Evolutionary conservation across 2,888 invertebrate species (phyloP).

Genomic region (Crematogaster levior): DNA sequence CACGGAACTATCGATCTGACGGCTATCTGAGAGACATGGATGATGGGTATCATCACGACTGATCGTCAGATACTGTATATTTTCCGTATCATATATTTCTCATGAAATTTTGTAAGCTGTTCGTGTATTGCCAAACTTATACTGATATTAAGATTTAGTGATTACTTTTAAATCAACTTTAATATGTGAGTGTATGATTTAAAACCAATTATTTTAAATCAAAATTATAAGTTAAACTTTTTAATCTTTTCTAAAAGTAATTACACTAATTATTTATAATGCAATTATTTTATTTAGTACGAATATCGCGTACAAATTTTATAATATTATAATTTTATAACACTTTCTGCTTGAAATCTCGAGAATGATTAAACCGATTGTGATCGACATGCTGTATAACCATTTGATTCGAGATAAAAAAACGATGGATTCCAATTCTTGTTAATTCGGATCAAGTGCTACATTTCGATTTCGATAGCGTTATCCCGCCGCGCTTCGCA

Average conservation of each 20-base stretch:
- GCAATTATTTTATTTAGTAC: background rate
- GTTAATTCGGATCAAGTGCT: slow-evolving; percentile 32
- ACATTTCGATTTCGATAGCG: slow-evolving; percentile 20
- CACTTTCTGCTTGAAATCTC: background rate
- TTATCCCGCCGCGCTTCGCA: slow-evolving; percentile 2
- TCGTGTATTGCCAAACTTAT: background rate
- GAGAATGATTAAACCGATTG: background rate
- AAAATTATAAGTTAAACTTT: background rate
- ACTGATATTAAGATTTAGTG: background rate
- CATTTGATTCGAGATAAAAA: slow-evolving; percentile 44
- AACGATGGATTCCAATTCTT: slow-evolving; percentile 30
- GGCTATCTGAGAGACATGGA: slow-evolving; percentile 19
- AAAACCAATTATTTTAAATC: background rate
- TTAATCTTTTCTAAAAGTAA: background rate
- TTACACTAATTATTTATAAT: background rate
- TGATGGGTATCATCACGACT: background rate
- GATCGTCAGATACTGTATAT: background rate
- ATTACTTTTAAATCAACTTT: background rate
- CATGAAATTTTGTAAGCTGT: background rate
- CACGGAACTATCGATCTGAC: slow-evolving; percentile 34
- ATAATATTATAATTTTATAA: background rate
- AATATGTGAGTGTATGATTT: background rate
- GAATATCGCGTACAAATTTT: background rate
- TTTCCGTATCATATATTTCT: background rate
- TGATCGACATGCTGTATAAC: background rate